Conservation (phyloP, 2,797 vertebrate genomes). For the Chloroceryle amazona region DNA sequence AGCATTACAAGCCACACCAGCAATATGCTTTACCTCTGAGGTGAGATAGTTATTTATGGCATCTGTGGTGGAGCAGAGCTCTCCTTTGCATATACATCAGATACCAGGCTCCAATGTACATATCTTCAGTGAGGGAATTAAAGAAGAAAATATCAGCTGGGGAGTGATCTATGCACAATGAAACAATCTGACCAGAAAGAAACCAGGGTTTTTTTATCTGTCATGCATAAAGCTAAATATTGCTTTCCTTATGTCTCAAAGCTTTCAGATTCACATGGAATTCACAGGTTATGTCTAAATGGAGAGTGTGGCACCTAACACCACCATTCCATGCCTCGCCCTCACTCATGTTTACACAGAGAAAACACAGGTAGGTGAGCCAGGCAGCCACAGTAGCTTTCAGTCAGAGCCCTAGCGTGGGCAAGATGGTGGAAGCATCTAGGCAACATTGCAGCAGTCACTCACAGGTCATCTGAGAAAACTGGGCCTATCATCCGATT, state of each 20-base stretch:
- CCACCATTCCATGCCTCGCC: accelerated
- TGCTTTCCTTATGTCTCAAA: not conserved
- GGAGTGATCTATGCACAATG: not conserved
- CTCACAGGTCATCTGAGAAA: not conserved
- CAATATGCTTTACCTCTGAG: slow-evolving; percentile 18
- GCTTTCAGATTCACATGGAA: accelerated
- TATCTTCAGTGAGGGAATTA: not conserved
- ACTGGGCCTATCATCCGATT: not conserved
- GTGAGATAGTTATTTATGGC: slow-evolving; percentile 27
- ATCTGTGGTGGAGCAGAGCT: not conserved
- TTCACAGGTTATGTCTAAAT: not conserved
- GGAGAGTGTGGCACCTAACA: not conserved
- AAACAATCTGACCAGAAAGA: not conserved
- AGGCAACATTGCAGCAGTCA: not conserved
- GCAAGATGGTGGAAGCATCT: accelerated
- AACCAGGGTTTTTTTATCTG: not conserved
- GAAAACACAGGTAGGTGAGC: not conserved
- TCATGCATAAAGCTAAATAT: not conserved
- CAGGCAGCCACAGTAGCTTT: not conserved
- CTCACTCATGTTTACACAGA: accelerated
- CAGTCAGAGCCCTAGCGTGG: not conserved
- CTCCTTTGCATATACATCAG: not conserved
- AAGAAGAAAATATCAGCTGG: not conserved
- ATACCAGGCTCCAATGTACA: not conserved
- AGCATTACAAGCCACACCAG: not conserved